Evolutionary conservation across 2,113 vertebrate species (phyloP).

Genomic region (Pteronura brasiliensis): DNA sequence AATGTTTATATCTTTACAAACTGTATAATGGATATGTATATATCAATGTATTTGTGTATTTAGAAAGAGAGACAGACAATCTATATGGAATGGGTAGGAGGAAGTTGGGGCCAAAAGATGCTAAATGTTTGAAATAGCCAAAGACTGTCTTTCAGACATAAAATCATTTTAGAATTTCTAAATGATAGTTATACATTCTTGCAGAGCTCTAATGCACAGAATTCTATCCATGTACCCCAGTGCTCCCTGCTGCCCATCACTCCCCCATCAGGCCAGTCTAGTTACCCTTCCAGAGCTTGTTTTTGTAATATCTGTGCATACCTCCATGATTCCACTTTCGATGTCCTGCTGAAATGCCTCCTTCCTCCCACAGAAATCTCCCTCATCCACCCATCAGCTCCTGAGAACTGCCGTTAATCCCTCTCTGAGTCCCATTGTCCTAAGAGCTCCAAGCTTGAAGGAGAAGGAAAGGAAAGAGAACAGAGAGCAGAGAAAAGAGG

Average conservation of each 20-base stretch:
- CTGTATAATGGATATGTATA: neutral
- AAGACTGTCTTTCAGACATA: neutral
- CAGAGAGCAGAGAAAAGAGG: neutral
- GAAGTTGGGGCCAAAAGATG: neutral
- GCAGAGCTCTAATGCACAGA: neutral
- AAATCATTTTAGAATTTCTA: constrained; percentile 9
- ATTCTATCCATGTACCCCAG: neutral
- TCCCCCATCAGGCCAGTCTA: neutral
- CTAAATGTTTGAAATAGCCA: neutral
- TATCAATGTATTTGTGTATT: neutral
- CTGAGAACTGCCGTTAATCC: neutral
- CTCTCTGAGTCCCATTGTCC: neutral
- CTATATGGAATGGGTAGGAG: neutral
- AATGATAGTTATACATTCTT: neutral
- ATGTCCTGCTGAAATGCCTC: neutral
- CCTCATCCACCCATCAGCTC: neutral
- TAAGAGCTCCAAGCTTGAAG: neutral
- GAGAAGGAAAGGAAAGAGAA: neutral
- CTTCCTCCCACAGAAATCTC: neutral
- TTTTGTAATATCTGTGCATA: neutral
- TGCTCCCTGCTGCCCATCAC: neutral
- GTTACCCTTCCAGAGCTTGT: neutral
- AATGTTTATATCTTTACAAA: neutral
- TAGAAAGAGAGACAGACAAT: neutral
- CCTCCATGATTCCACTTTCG: neutral